These are phyloP conservation scores for Heliconius hermathena DNA, from an alignment of 1,140 invertebrate species.

Conservation along the genomic window DNA sequence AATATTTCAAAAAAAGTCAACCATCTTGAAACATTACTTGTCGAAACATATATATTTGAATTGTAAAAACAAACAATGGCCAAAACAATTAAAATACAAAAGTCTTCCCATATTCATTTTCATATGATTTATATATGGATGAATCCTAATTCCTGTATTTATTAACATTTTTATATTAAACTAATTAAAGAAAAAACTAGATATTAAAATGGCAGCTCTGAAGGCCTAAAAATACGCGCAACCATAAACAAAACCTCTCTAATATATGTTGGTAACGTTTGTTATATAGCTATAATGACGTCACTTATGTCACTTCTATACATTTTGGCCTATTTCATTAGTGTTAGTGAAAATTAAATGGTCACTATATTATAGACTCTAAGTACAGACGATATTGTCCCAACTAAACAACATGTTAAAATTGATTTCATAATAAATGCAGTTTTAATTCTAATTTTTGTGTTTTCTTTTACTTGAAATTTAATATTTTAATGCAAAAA, in stretches of 20 bases:
- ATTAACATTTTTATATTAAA: background rate
- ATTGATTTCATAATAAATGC: conserved; percentile 22
- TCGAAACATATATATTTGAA: background rate
- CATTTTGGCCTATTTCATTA: background rate
- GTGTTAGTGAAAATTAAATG: no score
- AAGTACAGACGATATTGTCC: background rate
- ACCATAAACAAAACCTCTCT: background rate
- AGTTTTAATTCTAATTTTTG: background rate
- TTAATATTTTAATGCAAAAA: background rate
- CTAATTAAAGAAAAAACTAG: background rate
- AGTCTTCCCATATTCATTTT: background rate
- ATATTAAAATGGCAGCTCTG: background rate
- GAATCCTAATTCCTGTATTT: background rate
- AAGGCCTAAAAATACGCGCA: background rate
- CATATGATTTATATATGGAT: background rate
- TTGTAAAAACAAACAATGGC: background rate
- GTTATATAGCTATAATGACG: background rate
- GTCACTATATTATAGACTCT: background rate
- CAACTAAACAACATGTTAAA: background rate
- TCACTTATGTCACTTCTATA: background rate
- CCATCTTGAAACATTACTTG: background rate
- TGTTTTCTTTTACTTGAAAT: background rate
- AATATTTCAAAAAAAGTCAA: background rate
- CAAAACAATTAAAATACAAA: background rate
- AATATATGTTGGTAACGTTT: no score